phyloP scores from a whole-genome alignment of 2,113 vertebrate genomes.

The Sylvia atricapilla region DNA sequence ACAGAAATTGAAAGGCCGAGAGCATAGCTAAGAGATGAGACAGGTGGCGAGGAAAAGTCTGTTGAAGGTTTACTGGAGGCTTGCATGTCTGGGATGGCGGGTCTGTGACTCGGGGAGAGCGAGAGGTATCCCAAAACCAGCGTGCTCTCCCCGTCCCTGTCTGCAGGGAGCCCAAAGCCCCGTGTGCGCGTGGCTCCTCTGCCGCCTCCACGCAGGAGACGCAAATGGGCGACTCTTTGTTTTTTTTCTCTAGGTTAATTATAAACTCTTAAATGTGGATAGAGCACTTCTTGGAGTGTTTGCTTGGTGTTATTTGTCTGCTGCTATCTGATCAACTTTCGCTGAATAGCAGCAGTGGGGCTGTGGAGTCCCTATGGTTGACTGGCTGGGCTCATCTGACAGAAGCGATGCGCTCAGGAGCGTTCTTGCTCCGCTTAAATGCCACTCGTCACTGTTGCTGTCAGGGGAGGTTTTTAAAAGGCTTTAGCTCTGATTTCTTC shows the following conservation, averaged over 20 bases:
- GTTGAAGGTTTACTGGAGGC: slow-evolving; percentile 7
- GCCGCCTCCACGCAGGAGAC: not conserved
- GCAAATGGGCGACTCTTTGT: not conserved
- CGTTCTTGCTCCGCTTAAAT: not conserved
- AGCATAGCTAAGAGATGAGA: not conserved
- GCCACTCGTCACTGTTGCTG: not conserved
- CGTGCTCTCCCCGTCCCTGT: accelerated
- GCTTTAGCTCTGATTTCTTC: not conserved
- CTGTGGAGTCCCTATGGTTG: slow-evolving; percentile 23
- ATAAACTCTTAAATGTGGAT: slow-evolving; percentile 18
- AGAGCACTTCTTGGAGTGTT: slow-evolving; percentile 18
- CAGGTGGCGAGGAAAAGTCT: not conserved
- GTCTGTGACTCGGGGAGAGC: not conserved
- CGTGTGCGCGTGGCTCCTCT: accelerated
- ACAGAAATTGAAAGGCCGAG: not conserved
- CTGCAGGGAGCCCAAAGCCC: not conserved
- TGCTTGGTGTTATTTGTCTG: slow-evolving; percentile 26
- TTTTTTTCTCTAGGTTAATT: not conserved
- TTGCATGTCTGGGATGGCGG: not conserved
- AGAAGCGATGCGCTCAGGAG: not conserved
- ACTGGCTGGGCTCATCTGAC: slow-evolving; percentile 45
- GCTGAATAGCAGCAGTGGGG: not conserved
- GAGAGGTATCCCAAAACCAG: not conserved
- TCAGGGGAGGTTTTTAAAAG: not conserved
- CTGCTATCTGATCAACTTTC: slow-evolving; percentile 62